A percentile compares a stretch with the other conserved stretches of the same genome.
These are phyloP conservation scores for Notamacropus eugenii DNA, from an alignment of 2,797 vertebrate species.

Conservation along the genomic window DNA sequence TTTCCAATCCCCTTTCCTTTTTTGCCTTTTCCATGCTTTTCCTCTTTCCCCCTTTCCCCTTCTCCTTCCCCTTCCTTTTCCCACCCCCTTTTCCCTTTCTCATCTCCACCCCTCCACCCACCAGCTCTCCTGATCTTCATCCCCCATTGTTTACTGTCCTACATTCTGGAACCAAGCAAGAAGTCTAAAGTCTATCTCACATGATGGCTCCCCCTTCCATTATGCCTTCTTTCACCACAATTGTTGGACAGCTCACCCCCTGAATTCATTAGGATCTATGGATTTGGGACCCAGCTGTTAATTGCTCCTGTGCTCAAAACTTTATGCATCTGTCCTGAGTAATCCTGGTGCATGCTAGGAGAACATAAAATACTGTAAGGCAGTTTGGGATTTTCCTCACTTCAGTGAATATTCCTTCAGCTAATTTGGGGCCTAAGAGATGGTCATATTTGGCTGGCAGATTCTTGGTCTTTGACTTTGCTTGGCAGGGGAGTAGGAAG, in stretches of 20 bases:
- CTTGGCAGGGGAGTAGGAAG: background rate
- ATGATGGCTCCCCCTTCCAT: background rate
- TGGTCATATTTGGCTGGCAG: conserved; percentile 25
- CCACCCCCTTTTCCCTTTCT: background rate
- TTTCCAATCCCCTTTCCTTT: fast-evolving
- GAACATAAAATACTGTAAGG: conserved; percentile 74
- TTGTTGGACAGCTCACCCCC: background rate
- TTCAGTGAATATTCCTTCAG: conserved; percentile 73
- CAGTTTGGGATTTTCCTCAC: conserved; percentile 81
- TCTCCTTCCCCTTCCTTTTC: background rate
- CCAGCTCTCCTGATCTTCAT: background rate
- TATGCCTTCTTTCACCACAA: background rate
- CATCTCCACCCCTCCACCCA: fast-evolving
- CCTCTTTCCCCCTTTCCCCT: background rate
- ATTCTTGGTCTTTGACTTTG: background rate
- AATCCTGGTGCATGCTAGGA: conserved; percentile 62
- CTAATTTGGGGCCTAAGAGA: conserved; percentile 65
- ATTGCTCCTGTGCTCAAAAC: conserved; percentile 30
- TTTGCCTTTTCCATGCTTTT: background rate
- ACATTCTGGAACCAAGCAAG: background rate
- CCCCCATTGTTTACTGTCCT: background rate
- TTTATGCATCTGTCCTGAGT: background rate
- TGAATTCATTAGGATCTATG: background rate
- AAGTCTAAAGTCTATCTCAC: background rate
- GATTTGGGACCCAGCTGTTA: background rate